Conservation (phyloP, 2,113 vertebrate species). For the Anhinga anhinga region DNA sequence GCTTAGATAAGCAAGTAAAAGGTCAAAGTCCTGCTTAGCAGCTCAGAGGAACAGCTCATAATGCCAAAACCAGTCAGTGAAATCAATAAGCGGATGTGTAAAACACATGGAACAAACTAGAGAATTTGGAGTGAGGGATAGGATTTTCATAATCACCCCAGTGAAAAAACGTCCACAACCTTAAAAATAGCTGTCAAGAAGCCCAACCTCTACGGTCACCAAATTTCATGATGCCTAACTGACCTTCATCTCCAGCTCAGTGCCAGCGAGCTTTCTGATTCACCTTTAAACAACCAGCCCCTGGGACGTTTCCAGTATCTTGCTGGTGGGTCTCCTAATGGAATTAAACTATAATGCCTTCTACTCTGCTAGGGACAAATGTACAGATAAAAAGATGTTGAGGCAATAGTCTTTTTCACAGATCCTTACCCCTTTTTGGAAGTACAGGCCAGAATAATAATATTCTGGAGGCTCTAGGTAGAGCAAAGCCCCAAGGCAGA, state of each 20-base stretch:
- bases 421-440: neutral
- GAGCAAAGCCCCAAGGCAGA: neutral
- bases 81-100: neutral
- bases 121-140: neutral
- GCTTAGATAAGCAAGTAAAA: neutral
- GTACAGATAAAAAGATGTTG: constrained; percentile 14
- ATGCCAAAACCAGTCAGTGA: neutral
- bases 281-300: neutral
- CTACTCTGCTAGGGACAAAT: neutral
- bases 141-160: neutral
- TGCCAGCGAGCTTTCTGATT: neutral
- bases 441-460: neutral
- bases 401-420: neutral
- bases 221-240: neutral
- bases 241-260: neutral
- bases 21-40: neutral
- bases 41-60: neutral
- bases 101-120: neutral
- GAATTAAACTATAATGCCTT: constrained; percentile 11
- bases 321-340: constrained; percentile 11
- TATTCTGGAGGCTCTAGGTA: neutral
- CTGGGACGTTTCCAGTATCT: neutral
- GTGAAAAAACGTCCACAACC: neutral
- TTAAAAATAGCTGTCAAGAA: neutral
- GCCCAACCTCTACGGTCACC: fast-evolving